Evolutionary conservation across 2,888 invertebrate species (phyloP), one percentile per base, ranked within the genome.

Genomic region (Camptogramma bilineatum): DNA sequence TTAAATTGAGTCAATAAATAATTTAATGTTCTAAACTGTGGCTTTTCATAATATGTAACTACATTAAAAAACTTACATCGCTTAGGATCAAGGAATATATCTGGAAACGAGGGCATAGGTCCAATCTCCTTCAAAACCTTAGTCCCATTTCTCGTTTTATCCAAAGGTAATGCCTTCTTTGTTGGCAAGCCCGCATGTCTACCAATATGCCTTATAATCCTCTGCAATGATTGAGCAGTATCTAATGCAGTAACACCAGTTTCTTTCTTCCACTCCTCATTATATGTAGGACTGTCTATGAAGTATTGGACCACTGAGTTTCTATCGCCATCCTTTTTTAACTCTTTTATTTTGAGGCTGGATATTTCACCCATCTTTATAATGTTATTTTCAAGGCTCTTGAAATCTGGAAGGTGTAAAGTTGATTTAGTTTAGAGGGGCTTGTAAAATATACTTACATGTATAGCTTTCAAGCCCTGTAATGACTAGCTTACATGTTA

Each of bases 311-410:
- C 84, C 3, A 91, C 61, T 0, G 84, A 79, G 56, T 84, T 83
- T 59, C 82, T 87, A 42, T 90, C 88, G 0, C 85, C 84, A 16
- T 82, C 77, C 18, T 74, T 77, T 68, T 86, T 88, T 16, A 92
- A 64, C 0, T 84, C 79, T 58, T 79, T 84, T 58, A 91, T 82
- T 66, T 88, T 80, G 0, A 91, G 75, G 2, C 87, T 86, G 0
- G 91, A 88, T 13, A 93, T 63, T 42, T 87, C 80, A 0, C 83
- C 66, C 82, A 92, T 88, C 64, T 84, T 89, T 1, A 80, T 77
- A 44, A 80, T 82, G 61, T 79, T 86, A 50, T 76, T 80, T 1
- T 80, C 84, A 4, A 83, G 64, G 61, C 85, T 83, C 69, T 77
- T 82, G 70, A 79, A 81, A 80, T 90, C 92, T 92, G 73, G 17